A percentile compares a stretch with the other conserved stretches of the same genome.
Conservation (phyloP, 2,797 vertebrate species). For the Onychomys leucogaster region DNA sequence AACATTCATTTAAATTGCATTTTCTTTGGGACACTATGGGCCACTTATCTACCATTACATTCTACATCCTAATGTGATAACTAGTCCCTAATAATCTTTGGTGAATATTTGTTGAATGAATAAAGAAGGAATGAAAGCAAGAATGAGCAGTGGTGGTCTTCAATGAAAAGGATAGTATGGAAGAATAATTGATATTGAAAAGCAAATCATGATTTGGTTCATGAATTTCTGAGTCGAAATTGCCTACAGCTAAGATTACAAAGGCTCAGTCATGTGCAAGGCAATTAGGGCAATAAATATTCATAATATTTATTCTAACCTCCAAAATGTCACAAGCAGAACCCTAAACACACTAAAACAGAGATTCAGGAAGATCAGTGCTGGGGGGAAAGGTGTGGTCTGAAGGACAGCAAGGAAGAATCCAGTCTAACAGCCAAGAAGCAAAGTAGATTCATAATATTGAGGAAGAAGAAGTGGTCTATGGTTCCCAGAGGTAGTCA, state of each 20-base stretch:
- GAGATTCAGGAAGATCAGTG: not conserved
- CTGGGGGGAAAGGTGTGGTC: not conserved
- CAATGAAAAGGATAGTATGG: not conserved
- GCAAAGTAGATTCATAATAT: not conserved
- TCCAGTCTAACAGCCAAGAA: not conserved
- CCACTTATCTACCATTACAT: not conserved
- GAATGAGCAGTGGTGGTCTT: not conserved
- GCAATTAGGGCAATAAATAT: conserved; percentile 10
- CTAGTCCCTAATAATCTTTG: not conserved
- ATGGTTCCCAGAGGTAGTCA: not conserved
- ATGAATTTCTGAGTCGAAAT: not conserved
- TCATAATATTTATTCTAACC: not conserved
- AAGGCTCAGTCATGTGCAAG: not conserved
- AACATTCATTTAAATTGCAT: not conserved
- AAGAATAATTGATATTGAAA: not conserved
- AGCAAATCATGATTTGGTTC: not conserved
- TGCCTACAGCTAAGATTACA: not conserved
- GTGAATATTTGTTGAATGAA: not conserved
- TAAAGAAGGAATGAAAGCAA: not conserved
- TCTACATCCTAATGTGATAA: not conserved
- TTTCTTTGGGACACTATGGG: not conserved
- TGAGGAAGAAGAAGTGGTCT: not conserved
- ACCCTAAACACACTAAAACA: not conserved
- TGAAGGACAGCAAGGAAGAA: not conserved
- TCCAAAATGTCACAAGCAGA: not conserved